Evolutionary conservation across 2,888 invertebrate species (phyloP).

Genomic region (Polietes domitor): DNA sequence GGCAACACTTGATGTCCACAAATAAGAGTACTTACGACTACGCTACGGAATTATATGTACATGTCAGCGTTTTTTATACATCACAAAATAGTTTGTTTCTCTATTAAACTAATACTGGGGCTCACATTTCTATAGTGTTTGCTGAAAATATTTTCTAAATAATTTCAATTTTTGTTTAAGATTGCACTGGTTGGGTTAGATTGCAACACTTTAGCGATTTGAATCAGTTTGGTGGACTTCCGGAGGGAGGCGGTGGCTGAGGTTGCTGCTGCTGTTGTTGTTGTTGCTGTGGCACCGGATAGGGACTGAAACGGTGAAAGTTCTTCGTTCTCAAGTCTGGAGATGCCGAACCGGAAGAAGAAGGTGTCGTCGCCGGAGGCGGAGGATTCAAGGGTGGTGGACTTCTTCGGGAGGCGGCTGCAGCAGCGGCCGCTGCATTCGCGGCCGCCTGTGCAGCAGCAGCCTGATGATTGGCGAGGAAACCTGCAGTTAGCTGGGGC

Average conservation of each 20-base stretch:
- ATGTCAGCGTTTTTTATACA: constrained; percentile 1
- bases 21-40: constrained; percentile 16
- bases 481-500: constrained; percentile 81
- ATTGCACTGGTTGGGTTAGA: constrained; percentile 56
- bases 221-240: constrained; percentile 66
- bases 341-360: constrained; percentile 80
- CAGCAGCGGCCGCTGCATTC: constrained; percentile 73
- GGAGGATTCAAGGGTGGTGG: constrained; percentile 72
- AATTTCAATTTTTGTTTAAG: constrained; percentile 26
- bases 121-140: constrained; percentile 29
- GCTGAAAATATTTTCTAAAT: constrained; percentile 33
- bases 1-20: neutral
- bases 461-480: constrained; percentile 79
- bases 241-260: constrained; percentile 61
- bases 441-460: constrained; percentile 77
- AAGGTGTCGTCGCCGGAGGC: constrained; percentile 76
- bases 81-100: constrained; percentile 5
- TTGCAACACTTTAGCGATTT: neutral
- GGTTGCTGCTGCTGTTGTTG: constrained; percentile 74
- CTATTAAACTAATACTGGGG: constrained; percentile 61
- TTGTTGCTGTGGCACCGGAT: constrained; percentile 74
- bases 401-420: constrained; percentile 72
- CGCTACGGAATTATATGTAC: constrained; percentile 26
- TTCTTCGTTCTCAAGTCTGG: constrained; percentile 80
- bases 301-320: constrained; percentile 77